Base-by-base conservation (phyloP, 2,113 vertebrate genomes). In the Oryctolagus cuniculus region DNA sequence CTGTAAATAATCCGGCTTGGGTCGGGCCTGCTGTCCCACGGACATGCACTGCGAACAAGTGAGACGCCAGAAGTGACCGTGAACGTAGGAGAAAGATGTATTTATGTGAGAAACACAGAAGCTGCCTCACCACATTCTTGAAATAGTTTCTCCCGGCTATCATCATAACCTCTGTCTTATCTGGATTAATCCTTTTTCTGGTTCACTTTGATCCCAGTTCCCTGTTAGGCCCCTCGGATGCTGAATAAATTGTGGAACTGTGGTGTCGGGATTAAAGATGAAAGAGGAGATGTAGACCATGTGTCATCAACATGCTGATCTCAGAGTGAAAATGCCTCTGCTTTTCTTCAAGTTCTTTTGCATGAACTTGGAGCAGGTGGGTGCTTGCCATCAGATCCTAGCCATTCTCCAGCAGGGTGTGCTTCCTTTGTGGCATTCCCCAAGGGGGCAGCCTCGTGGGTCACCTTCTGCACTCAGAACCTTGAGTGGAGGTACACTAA, bases 251-350 rank as follows among this genome's bases (percentile, higher is more conserved):
- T 96, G 89, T 92, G 88, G 83, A 86, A 90, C 64, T 27, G 53
- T 27, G 86, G 95, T 96, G 97, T 97, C 88, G 70, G 92, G 96
- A 94, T 96, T 96, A 92, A 88, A 96, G 95, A 97, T 97, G 36
- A 97, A 95, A 96, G 92, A 38, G n/a, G 69, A 72, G 61, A 74
- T 34, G 21, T 24, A 73, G 95, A 77, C 93, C 44, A 24, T 72
- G 67, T 93, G 95, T 92, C 97, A 78, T 89, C 92, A 67, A 92
- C 94, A 84, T 58, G 44, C 88, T 77, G 90, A 90, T 75, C 81
- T 83, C 80, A 22, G 75, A 69, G 96, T 15, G 90, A 86, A 94
- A 90, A 77, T 86, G 74, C 88, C 82, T 87, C 61, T 0, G 64
- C 91, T 72, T 85, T 90, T 87, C 94, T 87, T 58, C 27, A n/a